Conservation (phyloP, 2,888 invertebrate genomes). For the Hoplodrina blanda region DNA sequence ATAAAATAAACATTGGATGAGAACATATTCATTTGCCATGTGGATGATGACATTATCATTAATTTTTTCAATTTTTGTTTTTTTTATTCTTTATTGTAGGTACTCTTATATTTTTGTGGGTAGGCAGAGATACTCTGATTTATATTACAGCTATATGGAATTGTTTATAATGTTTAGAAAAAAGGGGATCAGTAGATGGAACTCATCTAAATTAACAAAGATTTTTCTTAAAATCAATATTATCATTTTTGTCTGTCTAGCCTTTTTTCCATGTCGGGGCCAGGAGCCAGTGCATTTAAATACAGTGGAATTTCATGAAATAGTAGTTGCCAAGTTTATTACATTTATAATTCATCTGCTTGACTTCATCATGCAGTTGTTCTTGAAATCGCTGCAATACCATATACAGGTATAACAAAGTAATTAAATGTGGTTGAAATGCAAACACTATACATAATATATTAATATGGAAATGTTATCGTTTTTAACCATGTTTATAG, state of each 20-base stretch:
- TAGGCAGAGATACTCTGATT: neutral
- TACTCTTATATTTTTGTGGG: neutral
- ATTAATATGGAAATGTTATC: constrained; percentile 2
- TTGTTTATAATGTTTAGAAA: neutral
- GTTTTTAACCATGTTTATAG: neutral
- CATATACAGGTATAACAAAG: neutral
- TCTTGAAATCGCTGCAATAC: constrained; percentile 17
- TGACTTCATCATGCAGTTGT: constrained; percentile 4
- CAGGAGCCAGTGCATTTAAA: too few species aligned
- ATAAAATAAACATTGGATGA: constrained; percentile 16
- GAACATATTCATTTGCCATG: neutral
- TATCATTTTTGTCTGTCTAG: too few species aligned
- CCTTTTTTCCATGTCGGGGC: too few species aligned
- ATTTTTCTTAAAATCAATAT: too few species aligned
- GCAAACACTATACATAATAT: neutral
- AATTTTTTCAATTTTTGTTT: neutral
- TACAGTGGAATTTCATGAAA: neutral
- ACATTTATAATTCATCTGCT: neutral
- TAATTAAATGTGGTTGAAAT: constrained; percentile 1
- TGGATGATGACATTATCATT: neutral
- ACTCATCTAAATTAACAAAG: too few species aligned
- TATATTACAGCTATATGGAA: neutral
- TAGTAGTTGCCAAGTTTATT: constrained; percentile 5
- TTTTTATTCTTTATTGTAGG: neutral
- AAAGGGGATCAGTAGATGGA: neutral